Evolutionary conservation across 2,113 vertebrate species (phyloP).

Genomic region (Todiramphus chloris): DNA sequence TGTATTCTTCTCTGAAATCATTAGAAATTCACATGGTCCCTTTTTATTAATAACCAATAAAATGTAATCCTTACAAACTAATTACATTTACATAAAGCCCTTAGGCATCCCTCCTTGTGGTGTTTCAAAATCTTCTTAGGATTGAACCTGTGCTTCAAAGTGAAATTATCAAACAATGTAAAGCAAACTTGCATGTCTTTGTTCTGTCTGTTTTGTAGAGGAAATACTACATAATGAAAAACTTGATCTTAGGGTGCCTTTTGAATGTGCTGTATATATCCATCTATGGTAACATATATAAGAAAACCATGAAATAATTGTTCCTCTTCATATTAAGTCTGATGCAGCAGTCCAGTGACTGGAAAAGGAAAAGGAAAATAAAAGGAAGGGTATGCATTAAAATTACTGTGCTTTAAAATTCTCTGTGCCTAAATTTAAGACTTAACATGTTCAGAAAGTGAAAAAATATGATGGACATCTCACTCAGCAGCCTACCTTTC

Average conservation of each 20-base stretch:
- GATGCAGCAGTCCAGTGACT: background rate
- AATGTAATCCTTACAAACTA: background rate
- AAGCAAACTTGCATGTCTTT: background rate
- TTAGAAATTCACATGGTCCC: background rate
- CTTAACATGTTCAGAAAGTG: background rate
- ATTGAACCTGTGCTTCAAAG: background rate
- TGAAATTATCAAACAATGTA: background rate
- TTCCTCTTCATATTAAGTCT: background rate
- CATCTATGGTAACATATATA: background rate
- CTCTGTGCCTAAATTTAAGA: background rate
- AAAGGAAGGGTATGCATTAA: background rate
- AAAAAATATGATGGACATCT: background rate
- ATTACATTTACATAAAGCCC: background rate
- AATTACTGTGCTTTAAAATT: background rate
- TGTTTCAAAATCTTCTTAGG: background rate
- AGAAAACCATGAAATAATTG: background rate
- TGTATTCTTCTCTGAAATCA: background rate
- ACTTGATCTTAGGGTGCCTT: background rate
- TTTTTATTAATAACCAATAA: slow-evolving; percentile 30
- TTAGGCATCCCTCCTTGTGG: background rate
- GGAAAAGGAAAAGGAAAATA: background rate
- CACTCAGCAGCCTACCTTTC: background rate
- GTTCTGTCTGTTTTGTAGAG: background rate
- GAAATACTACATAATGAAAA: background rate
- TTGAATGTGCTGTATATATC: background rate